Conservation (phyloP, 1,140 invertebrate genomes). For the Ctenoplectra terminalis region DNA sequence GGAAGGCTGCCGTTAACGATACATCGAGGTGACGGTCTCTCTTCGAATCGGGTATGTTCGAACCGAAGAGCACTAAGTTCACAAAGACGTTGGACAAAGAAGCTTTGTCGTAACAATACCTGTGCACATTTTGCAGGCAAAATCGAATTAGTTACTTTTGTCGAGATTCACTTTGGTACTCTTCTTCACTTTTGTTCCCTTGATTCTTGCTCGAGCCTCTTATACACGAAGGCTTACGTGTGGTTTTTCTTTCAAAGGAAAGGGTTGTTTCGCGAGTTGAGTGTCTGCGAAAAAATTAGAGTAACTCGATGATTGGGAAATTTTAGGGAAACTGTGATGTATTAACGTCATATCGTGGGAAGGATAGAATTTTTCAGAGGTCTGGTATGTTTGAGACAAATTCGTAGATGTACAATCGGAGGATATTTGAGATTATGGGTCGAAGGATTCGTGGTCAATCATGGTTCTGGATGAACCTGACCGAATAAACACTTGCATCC, state of each 20-base stretch:
- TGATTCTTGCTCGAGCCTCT: not conserved
- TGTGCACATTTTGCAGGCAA: constrained; percentile 25
- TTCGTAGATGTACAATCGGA: too few species aligned
- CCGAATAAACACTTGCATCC: too few species aligned
- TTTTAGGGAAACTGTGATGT: not conserved
- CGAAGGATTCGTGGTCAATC: too few species aligned
- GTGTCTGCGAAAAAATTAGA: not conserved
- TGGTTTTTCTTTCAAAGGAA: too few species aligned
- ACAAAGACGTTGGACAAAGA: constrained; percentile 30
- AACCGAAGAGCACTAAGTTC: constrained; percentile 16
- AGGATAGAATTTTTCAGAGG: too few species aligned
- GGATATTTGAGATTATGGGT: too few species aligned
- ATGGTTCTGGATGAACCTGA: too few species aligned
- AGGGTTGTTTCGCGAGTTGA: not conserved
- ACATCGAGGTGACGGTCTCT: constrained; percentile 30
- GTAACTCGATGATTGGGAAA: not conserved
- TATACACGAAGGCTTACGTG: not conserved
- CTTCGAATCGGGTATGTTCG: constrained; percentile 3
- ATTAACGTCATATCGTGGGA: too few species aligned
- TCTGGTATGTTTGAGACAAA: too few species aligned
- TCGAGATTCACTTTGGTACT: not conserved
- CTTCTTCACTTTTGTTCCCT: not conserved
- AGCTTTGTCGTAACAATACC: not conserved
- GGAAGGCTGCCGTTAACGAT: constrained; percentile 33
- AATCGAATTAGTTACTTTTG: constrained; percentile 48